Evolutionary conservation across 2,888 invertebrate genomes (phyloP).

Genomic region (Chrysodeixis includens): DNA sequence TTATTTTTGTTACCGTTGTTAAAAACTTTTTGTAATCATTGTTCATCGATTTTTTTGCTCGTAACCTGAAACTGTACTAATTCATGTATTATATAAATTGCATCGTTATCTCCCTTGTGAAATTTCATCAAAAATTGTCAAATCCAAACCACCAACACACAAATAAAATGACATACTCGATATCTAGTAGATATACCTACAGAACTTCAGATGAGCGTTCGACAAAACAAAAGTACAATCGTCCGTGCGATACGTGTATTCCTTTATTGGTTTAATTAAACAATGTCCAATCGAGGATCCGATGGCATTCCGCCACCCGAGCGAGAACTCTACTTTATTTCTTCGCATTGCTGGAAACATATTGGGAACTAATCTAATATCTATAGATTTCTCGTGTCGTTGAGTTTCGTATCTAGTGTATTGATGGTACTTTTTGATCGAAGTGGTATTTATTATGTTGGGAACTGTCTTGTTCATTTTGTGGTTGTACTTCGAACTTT

Average conservation of each 20-base stretch:
- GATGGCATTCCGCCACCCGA: slow-evolving; percentile 14
- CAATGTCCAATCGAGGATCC: slow-evolving; percentile 15
- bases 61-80: no score
- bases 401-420: not conserved
- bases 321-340: slow-evolving; percentile 5
- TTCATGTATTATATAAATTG: no score
- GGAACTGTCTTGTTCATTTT: not conserved
- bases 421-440: not conserved
- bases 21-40: no score
- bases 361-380: not conserved
- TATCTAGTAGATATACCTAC: not conserved
- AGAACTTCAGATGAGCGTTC: not conserved
- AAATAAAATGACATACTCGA: no score
- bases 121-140: no score
- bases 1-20: no score
- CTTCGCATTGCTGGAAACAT: not conserved
- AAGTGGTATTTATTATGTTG: not conserved
- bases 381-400: not conserved
- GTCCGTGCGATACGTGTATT: not conserved
- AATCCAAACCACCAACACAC: no score
- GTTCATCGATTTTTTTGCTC: no score
- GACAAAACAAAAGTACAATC: slow-evolving; percentile 9
- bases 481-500: not conserved
- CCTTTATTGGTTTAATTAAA: slow-evolving; percentile 32
- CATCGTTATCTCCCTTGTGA: no score